Percentiles rank a stretch among this genome's conserved stretches.
Conservation (phyloP, 1,140 invertebrate genomes). For the Cephus cinctus region DNA sequence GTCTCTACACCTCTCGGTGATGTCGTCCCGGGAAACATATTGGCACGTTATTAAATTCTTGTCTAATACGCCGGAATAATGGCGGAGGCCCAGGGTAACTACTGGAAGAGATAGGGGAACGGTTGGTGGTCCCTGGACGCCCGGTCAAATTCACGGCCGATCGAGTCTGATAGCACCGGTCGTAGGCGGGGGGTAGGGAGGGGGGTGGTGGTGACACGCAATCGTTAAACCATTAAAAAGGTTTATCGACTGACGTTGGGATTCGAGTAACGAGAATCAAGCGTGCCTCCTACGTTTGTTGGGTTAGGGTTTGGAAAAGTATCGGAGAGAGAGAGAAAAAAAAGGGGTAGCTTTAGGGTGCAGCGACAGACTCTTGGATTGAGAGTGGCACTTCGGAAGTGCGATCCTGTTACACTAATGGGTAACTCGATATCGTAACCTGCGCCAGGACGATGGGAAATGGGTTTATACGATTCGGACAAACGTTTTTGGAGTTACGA, state of each 20-base stretch:
- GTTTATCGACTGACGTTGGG: constrained; percentile 24
- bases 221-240: constrained; percentile 24
- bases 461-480: no score
- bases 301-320: no score
- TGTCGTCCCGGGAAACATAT: constrained; percentile 31
- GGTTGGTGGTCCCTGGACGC: background rate
- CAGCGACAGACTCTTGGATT: no score
- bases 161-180: constrained; percentile 1
- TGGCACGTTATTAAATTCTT: constrained; percentile 46
- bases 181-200: constrained; percentile 3
- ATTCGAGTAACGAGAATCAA: constrained; percentile 22
- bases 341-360: no score
- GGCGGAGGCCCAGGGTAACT: constrained; percentile 5
- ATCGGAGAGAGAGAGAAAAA: no score
- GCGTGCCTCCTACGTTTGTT: constrained; percentile 8
- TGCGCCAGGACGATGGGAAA: no score
- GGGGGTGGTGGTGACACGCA: constrained; percentile 2
- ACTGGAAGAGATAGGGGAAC: constrained; percentile 7
- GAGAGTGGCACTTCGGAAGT: constrained; percentile 5
- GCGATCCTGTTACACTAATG: constrained; percentile 29
- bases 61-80: constrained; percentile 40
- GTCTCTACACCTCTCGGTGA: constrained; percentile 1
- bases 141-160: background rate
- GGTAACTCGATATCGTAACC: constrained; percentile 34
- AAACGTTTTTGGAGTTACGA: no score